Conservation (phyloP, 2,113 vertebrate species). For the Heterochromis multidens region DNA sequence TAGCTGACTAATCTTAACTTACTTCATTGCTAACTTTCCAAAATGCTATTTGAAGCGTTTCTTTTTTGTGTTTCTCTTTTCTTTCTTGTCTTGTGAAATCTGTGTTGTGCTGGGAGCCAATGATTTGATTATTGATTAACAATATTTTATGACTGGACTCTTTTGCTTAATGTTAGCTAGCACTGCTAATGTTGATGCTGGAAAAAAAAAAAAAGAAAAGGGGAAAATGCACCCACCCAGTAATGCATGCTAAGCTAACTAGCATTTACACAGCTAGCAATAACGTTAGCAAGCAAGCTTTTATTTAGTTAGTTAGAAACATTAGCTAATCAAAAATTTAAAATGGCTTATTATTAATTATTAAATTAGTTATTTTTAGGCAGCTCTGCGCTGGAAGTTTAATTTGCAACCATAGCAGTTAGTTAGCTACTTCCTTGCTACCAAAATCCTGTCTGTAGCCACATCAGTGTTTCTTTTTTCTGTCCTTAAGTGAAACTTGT, state of each 20-base stretch:
- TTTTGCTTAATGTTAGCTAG: background rate
- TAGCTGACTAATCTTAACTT: background rate
- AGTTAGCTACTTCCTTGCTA: background rate
- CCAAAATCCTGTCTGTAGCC: background rate
- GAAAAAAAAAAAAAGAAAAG: background rate
- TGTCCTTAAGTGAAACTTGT: background rate
- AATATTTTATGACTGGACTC: background rate
- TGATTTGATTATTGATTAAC: background rate
- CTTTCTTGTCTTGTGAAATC: background rate
- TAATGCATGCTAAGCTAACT: background rate
- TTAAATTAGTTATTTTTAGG: no score
- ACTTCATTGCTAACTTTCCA: background rate
- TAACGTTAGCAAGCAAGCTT: rapidly evolving
- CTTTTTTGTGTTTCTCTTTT: background rate
- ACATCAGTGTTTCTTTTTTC: background rate
- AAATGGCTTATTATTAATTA: background rate
- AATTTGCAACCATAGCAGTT: background rate
- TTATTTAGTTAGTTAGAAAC: background rate
- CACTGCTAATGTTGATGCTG: background rate
- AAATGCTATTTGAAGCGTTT: background rate
- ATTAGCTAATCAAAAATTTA: background rate
- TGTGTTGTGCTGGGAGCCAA: background rate
- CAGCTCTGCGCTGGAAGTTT: background rate
- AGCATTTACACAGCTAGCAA: background rate
- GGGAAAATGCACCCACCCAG: background rate